Percentiles rank a stretch among this genome's conserved stretches.
Conservation (phyloP, 2,797 vertebrate genomes). For the Tenualosa ilisha region DNA sequence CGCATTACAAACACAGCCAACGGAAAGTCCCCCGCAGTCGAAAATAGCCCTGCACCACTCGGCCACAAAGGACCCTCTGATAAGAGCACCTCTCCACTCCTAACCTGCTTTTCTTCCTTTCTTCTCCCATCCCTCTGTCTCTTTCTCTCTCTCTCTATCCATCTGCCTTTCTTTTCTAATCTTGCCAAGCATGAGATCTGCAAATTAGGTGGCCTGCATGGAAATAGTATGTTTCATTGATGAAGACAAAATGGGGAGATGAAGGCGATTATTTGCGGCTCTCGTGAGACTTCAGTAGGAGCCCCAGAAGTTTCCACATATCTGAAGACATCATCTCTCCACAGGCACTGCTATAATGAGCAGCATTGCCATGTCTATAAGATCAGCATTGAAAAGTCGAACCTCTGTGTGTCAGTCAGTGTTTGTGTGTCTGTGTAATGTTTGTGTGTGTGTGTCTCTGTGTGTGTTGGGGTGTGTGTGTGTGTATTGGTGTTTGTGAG, state of each 20-base stretch:
- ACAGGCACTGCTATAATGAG: background rate
- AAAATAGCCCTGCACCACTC: background rate
- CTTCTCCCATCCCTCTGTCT: background rate
- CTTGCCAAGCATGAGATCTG: background rate
- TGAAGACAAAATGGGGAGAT: background rate
- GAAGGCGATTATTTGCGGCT: background rate
- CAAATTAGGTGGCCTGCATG: background rate
- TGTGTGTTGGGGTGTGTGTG: background rate
- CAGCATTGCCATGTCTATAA: too few species aligned
- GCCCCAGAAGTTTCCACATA: background rate
- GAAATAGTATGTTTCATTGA: background rate
- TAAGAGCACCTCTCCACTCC: constrained; percentile 9
- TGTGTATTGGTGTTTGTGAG: background rate
- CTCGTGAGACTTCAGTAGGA: background rate
- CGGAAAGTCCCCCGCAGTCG: constrained; percentile 5
- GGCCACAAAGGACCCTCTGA: background rate
- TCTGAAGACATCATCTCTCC: background rate
- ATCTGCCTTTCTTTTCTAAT: background rate
- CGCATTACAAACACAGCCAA: background rate
- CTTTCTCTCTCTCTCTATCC: background rate
- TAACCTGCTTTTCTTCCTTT: background rate
- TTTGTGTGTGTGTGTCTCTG: background rate
- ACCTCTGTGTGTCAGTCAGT: background rate
- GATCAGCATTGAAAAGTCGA: too few species aligned
- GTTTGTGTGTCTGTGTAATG: background rate